phyloP scores from a whole-genome alignment of 2,888 invertebrate genomes.

The Standfussiana lucernea region DNA sequence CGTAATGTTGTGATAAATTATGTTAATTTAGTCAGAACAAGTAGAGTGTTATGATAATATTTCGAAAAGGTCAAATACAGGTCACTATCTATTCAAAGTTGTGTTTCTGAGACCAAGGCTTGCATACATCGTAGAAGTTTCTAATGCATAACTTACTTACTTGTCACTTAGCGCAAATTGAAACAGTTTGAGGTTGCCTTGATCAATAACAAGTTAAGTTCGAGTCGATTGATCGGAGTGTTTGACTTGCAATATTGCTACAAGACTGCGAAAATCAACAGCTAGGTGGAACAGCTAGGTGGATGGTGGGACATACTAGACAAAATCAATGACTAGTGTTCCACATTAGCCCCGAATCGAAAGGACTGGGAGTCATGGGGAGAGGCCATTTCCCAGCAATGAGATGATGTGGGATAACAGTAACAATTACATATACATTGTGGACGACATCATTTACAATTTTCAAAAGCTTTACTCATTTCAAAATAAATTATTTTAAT shows the following conservation, averaged over 20 bases:
- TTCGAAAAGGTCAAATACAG: slow-evolving; percentile 6
- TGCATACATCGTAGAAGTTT: slow-evolving; percentile 13
- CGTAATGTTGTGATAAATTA: background rate
- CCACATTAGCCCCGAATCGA: background rate
- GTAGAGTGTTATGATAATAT: background rate
- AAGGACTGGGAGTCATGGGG: background rate
- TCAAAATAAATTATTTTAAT: too few species aligned
- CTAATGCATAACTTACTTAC: slow-evolving; percentile 10
- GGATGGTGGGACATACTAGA: background rate
- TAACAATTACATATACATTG: background rate
- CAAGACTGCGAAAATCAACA: background rate
- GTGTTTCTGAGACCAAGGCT: background rate
- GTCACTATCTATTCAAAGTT: background rate
- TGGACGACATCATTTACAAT: background rate
- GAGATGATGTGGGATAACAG: background rate
- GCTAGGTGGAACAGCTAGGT: background rate
- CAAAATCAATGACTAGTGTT: background rate
- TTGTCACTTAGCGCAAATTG: slow-evolving; percentile 30
- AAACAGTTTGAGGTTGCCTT: slow-evolving; percentile 32
- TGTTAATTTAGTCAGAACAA: background rate
- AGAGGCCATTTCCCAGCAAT: background rate
- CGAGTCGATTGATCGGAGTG: slow-evolving; percentile 10
- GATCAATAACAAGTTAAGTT: slow-evolving; percentile 20
- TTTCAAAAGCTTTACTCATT: background rate
- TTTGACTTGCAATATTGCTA: slow-evolving; percentile 15